Evolutionary conservation across 1,140 invertebrate genomes (phyloP).

Genomic region (Vanessa tameamea): DNA sequence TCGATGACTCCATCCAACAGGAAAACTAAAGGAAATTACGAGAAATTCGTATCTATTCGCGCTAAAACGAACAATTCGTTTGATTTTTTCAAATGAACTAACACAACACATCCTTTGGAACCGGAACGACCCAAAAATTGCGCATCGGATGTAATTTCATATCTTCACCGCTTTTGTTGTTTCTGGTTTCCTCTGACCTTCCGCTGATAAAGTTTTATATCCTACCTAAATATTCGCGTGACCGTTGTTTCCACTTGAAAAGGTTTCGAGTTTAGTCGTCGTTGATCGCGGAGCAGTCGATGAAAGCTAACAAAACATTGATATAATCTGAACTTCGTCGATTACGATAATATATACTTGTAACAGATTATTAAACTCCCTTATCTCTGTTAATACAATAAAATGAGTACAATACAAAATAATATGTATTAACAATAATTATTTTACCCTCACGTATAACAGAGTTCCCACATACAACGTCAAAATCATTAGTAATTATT

Average conservation of each 20-base stretch:
- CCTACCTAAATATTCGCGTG: neutral
- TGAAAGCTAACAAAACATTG: too few relatives aligned
- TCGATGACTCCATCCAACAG: conserved; percentile 4
- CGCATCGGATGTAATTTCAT: conserved; percentile 1
- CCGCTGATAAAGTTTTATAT: neutral
- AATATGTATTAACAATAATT: neutral
- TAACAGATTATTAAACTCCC: neutral
- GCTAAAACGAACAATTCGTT: neutral
- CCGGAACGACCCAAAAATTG: neutral
- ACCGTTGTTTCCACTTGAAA: too few relatives aligned
- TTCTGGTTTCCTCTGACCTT: neutral
- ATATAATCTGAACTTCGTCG: neutral
- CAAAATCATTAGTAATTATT: conserved; percentile 6
- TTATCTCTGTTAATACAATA: neutral
- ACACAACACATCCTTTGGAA: neutral
- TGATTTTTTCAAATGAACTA: too few relatives aligned
- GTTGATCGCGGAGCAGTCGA: too few relatives aligned
- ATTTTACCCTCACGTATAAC: neutral
- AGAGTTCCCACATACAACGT: conserved; percentile 8
- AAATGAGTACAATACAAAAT: neutral
- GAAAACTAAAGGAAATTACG: conserved; percentile 4
- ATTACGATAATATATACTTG: neutral
- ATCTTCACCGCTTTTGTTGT: neutral
- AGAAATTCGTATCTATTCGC: conserved; percentile 5
- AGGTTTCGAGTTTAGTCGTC: too few relatives aligned